A percentile compares a stretch with the other conserved stretches of the same genome.
Evolutionary conservation across 2,113 vertebrate species (phyloP).

Genomic region (Melospiza melodia): DNA sequence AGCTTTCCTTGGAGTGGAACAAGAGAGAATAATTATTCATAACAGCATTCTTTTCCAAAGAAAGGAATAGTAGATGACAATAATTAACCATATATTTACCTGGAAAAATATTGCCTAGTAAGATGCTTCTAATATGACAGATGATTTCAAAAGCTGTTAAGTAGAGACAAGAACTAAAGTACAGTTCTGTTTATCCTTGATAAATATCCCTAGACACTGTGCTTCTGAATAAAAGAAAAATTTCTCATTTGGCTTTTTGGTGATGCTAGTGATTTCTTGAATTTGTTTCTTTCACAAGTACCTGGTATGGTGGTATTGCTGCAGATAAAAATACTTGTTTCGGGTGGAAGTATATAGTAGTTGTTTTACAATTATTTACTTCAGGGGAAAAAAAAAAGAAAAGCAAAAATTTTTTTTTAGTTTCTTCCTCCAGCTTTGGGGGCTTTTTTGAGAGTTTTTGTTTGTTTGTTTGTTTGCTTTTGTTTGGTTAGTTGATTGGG

Average conservation of each 20-base stretch:
- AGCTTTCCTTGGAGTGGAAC: background rate
- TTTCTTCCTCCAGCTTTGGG: background rate
- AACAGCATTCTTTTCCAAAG: background rate
- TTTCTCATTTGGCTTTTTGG: background rate
- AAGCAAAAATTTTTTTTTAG: background rate
- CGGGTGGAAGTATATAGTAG: background rate
- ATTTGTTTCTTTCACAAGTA: background rate
- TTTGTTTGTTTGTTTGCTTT: too few species aligned
- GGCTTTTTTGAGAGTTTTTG: background rate
- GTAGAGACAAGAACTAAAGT: background rate
- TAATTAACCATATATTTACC: background rate
- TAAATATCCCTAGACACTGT: background rate
- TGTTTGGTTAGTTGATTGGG: background rate
- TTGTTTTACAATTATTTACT: background rate
- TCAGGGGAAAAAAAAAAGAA: rapidly evolving
- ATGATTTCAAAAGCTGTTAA: background rate
- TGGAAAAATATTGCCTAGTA: background rate
- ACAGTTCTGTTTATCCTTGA: background rate
- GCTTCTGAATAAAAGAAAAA: background rate
- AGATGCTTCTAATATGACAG: background rate
- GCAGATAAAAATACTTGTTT: background rate
- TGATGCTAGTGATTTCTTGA: background rate
- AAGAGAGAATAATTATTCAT: background rate
- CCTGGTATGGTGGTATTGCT: background rate
- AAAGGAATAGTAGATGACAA: background rate